These are phyloP conservation scores for Carposina sasakii DNA, from an alignment of 1,140 invertebrate species.

Conservation along the genomic window DNA sequence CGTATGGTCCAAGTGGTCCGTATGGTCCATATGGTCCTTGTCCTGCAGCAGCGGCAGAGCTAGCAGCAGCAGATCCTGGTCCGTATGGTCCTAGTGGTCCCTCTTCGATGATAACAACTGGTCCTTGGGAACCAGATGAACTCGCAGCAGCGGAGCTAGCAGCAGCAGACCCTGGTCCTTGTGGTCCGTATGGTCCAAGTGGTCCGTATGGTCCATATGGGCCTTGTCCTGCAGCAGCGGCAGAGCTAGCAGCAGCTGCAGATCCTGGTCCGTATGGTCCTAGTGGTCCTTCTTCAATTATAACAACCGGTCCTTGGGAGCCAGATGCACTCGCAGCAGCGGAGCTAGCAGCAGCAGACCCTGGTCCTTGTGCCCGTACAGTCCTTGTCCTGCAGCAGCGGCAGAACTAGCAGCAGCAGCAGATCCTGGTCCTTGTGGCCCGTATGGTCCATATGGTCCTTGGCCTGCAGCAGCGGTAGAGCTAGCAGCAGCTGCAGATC, in stretches of 20 bases:
- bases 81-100: constrained; percentile 1
- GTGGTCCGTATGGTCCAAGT: constrained; percentile 8
- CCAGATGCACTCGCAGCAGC: too few species aligned
- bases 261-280: constrained; percentile 3
- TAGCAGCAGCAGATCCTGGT: background rate
- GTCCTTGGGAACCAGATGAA: too few species aligned
- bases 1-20: constrained; percentile 6
- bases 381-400: background rate
- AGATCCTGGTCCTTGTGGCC: background rate
- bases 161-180: too few species aligned
- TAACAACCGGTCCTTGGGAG: too few species aligned
- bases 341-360: too few species aligned
- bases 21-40: constrained; percentile 3
- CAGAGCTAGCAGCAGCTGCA: background rate
- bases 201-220: constrained; percentile 1
- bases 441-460: too few species aligned
- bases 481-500: background rate
- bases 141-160: too few species aligned
- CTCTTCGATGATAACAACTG: too few species aligned
- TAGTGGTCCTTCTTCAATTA: background rate
- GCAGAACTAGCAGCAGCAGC: constrained; percentile 1
- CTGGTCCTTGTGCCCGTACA: too few species aligned
- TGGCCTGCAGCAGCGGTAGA: too few species aligned
- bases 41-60: background rate
- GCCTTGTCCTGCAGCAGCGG: constrained; percentile 6